phyloP scores from a whole-genome alignment of 2,888 invertebrate species.

The Halocaridina rubra region DNA sequence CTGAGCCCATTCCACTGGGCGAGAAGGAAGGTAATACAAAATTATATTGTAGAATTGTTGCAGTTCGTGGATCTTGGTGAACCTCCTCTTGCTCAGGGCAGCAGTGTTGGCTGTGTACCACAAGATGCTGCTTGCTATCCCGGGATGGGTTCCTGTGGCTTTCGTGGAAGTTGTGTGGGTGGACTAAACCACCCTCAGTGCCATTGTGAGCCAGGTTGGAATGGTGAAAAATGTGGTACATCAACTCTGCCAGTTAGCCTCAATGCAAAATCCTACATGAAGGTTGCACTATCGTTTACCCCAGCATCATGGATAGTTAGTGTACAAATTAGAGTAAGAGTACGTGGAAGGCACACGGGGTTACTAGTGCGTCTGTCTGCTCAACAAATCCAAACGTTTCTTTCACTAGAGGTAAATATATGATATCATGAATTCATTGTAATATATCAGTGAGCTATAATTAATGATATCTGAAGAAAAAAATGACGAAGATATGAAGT shows the following conservation, averaged over 20 bases:
- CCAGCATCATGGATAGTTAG: slow-evolving; percentile 30
- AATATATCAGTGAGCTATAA: too few relatives aligned
- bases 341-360: slow-evolving; percentile 5
- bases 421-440: too few relatives aligned
- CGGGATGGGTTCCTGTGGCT: slow-evolving; percentile 17
- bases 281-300: slow-evolving; percentile 43
- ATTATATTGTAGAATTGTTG: slow-evolving; percentile 11
- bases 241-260: slow-evolving; percentile 16
- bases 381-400: not conserved
- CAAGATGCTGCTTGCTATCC: slow-evolving; percentile 19
- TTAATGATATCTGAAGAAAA: not conserved
- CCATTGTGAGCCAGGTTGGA: slow-evolving; percentile 31
- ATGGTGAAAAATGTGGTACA: slow-evolving; percentile 11
- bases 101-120: slow-evolving; percentile 77
- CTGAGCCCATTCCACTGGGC: too few relatives aligned
- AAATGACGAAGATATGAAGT: not conserved
- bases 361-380: not conserved
- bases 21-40: not conserved
- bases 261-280: slow-evolving; percentile 25
- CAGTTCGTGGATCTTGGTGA: slow-evolving; percentile 75
- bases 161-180: slow-evolving; percentile 18
- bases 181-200: slow-evolving; percentile 24
- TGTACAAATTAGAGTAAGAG: slow-evolving; percentile 22
- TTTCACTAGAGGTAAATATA: not conserved
- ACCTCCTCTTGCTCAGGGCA: slow-evolving; percentile 79